Percentiles rank a stretch among this genome's conserved stretches.
These are phyloP conservation scores for Thecophora atra DNA, from an alignment of 2,888 invertebrate genomes.

Conservation along the genomic window DNA sequence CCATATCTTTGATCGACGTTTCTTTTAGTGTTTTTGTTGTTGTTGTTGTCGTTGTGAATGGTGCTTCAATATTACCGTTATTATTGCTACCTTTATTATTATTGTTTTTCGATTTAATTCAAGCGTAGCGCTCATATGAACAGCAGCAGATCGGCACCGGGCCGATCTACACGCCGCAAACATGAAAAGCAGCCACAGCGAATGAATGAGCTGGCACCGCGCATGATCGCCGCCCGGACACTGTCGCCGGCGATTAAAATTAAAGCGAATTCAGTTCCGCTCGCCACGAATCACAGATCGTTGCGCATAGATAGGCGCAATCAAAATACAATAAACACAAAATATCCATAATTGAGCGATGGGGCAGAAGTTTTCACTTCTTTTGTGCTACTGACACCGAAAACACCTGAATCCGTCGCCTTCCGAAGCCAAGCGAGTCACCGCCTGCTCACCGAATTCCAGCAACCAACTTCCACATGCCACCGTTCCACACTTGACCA, in stretches of 20 bases:
- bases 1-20: neutral
- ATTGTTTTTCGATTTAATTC: neutral
- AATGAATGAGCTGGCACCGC: no score
- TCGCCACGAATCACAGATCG: neutral
- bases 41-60: neutral
- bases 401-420: neutral
- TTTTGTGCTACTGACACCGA: constrained; percentile 21
- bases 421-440: neutral
- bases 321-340: neutral
- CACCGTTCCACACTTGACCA: neutral
- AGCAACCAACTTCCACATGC: neutral
- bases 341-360: neutral
- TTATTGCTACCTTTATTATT: constrained; percentile 12
- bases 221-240: neutral
- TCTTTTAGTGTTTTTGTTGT: neutral
- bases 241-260: neutral
- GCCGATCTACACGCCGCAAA: neutral
- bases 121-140: neutral
- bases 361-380: constrained; percentile 8
- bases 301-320: neutral
- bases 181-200: neutral
- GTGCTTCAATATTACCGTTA: neutral
- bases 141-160: neutral
- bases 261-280: neutral
- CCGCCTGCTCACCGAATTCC: neutral